These are phyloP conservation scores for Tenthredo notha DNA, from an alignment of 2,888 invertebrate species.

Conservation along the genomic window DNA sequence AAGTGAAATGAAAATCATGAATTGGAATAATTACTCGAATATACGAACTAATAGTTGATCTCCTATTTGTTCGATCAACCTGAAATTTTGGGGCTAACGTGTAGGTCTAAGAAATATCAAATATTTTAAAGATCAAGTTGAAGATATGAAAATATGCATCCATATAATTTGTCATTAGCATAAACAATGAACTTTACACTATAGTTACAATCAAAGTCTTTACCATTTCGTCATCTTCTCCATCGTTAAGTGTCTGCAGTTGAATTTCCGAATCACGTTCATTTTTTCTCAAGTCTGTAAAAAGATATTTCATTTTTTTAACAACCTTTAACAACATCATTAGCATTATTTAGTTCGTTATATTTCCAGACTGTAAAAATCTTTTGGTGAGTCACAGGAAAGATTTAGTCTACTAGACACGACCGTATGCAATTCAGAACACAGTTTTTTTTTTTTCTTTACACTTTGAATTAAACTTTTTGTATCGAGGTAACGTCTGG, in stretches of 20 bases:
- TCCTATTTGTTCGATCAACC: neutral
- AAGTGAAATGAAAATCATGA: conserved; percentile 53
- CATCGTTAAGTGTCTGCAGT: conserved; percentile 78
- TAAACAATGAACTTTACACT: neutral
- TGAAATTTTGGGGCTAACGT: neutral
- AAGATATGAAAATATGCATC: neutral
- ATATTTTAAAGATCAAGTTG: neutral
- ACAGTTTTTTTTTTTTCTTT: neutral
- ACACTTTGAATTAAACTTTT: neutral
- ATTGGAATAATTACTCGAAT: neutral
- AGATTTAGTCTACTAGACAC: neutral
- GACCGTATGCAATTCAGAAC: neutral
- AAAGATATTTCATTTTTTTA: conserved; percentile 35
- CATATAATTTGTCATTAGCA: neutral
- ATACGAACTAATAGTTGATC: neutral
- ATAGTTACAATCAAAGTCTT: conserved; percentile 19
- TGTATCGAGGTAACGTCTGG: neutral
- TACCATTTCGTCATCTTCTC: conserved; percentile 82
- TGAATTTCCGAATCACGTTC: conserved; percentile 62
- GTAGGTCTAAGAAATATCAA: neutral
- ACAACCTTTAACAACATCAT: neutral
- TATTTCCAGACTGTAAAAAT: neutral
- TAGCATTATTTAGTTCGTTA: neutral
- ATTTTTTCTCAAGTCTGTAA: conserved; percentile 69
- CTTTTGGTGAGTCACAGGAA: neutral